Base-by-base conservation (phyloP, 1,140 invertebrate species). In the Temnothorax longispinosus region DNA sequence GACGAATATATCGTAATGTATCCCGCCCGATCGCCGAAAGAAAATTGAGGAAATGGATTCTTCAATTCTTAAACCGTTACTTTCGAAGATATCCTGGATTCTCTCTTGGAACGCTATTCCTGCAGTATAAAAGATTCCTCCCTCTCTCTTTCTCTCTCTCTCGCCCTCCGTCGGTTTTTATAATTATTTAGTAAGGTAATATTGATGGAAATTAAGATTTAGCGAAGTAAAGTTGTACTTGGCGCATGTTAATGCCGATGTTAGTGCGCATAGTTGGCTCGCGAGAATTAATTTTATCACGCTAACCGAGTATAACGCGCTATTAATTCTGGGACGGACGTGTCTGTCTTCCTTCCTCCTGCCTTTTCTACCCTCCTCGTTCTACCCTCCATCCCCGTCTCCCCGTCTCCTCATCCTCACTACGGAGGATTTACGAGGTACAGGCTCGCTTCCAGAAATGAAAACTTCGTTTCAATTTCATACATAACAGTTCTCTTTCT, bases 401-500 rank as follows among this genome's bases (percentile, higher is more conserved):
- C 10, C 18, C 11, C 18, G n/a, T 50, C 27, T 27, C 64, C n/a
- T 41, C 58, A 64, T 56, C 54, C 67, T 44, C 38, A 0, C 27
- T 32, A 50, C 21, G 47, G 54, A 64, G 69, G 78, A 89, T 89
- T 89, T 89, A 88, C 88, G 87, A 89, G 88, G 64, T 75, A 62
- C 80, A 84, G 80, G 80, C 69, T 84, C 80, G 80, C 80, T 84
- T 84, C 69, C 54, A 84, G 80, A 84, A 84, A 84, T 84, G 80
- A 84, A 84, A 84, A 84, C 80, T 84, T 84, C 69, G 80, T 84
- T 84, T 84, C 80, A 84, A 84, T 84, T 84, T 84, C 69, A 84
- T 84, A 84, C 80, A 75, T 75, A 58, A 41, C 80, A 84, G 69
- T 84, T 75, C 80, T 84, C 80, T 84, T 84, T 84, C 80, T 84